Evolutionary conservation across 2,888 invertebrate species (phyloP).

Genomic region (Serripes groenlandicus): DNA sequence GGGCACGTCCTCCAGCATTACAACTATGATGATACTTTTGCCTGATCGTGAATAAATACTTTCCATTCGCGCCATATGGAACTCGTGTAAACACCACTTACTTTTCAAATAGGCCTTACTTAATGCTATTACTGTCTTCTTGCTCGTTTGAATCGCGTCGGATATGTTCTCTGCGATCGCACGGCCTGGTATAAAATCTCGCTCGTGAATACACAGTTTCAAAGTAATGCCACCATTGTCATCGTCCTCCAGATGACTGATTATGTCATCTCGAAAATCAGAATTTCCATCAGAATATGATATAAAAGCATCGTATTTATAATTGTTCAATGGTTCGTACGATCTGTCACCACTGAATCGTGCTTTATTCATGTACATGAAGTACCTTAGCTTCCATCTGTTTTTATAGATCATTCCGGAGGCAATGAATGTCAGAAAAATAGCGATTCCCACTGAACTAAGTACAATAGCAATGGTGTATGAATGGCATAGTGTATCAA

Average conservation of each 20-base stretch:
- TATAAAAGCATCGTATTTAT: constrained; percentile 64
- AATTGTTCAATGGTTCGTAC: constrained; percentile 15
- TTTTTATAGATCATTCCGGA: constrained; percentile 48
- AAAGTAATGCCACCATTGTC: too few relatives aligned
- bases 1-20: constrained; percentile 28
- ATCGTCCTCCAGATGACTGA: constrained; percentile 27
- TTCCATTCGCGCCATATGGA: constrained; percentile 69
- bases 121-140: constrained; percentile 68
- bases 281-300: constrained; percentile 56
- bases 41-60: constrained; percentile 51
- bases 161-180: constrained; percentile 68
- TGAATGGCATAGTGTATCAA: constrained; percentile 12
- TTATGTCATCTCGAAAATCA: constrained; percentile 30
- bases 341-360: neutral
- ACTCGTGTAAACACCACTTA: constrained; percentile 73
- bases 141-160: constrained; percentile 67
- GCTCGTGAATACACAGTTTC: constrained; percentile 65
- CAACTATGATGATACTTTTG: neutral
- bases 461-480: constrained; percentile 15
- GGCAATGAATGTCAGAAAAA: constrained; percentile 22
- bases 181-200: constrained; percentile 68
- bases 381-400: constrained; percentile 64
- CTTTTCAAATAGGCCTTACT: constrained; percentile 59
- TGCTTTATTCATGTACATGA: neutral
- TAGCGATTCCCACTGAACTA: neutral